phyloP scores from a whole-genome alignment of 1,140 invertebrate species.

The Drosophila lacertosa region DNA sequence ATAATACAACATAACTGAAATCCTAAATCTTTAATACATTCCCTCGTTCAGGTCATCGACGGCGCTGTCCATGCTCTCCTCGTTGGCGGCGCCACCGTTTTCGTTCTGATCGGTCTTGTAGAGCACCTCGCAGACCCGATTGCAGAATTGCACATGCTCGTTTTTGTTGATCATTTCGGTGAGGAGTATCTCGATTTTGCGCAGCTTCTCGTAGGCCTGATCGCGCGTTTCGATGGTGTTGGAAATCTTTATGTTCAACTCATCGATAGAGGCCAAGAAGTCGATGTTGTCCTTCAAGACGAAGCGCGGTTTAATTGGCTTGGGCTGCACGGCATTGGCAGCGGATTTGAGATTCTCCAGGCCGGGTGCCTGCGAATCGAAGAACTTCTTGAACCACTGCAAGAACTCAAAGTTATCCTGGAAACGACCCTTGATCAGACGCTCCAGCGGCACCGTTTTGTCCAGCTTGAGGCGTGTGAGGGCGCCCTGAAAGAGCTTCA shows the following conservation, averaged over 20 bases:
- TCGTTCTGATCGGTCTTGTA: slow-evolving; percentile 38
- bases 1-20: background rate
- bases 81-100: background rate
- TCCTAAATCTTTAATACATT: slow-evolving; percentile 27
- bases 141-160: slow-evolving; percentile 47
- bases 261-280: slow-evolving; percentile 27
- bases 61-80: background rate
- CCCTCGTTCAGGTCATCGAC: slow-evolving; percentile 35
- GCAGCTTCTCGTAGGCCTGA: slow-evolving; percentile 59
- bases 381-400: slow-evolving; percentile 99
- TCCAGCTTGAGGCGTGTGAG: slow-evolving; percentile 99
- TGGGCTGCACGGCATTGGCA: slow-evolving; percentile 38
- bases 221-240: slow-evolving; percentile 45
- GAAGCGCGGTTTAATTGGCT: slow-evolving; percentile 51
- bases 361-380: slow-evolving; percentile 92
- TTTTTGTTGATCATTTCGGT: slow-evolving; percentile 34
- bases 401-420: slow-evolving; percentile 99
- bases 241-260: slow-evolving; percentile 20
- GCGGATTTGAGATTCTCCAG: slow-evolving; percentile 62
- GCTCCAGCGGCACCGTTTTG: slow-evolving; percentile 93
- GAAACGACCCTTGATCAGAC: slow-evolving; percentile 95
- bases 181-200: slow-evolving; percentile 52
- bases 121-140: slow-evolving; percentile 56
- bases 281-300: slow-evolving; percentile 26
- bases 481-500: slow-evolving; percentile 97